phyloP scores from a whole-genome alignment of 2,113 vertebrate species.

The Climacteris rufus region DNA sequence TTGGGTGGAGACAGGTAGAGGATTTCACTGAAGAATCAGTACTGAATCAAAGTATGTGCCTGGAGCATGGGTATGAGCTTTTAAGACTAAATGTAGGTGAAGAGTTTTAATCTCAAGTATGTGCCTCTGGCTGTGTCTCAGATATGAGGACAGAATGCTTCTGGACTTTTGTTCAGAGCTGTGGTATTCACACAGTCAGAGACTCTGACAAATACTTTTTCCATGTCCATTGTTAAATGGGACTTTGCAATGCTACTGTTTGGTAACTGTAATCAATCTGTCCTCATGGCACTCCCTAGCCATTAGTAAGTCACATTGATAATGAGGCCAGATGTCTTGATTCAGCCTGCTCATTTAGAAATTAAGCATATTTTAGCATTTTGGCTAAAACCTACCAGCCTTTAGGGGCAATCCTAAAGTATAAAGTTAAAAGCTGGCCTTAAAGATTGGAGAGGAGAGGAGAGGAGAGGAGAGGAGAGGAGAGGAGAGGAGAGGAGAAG shows the following conservation, averaged over 20 bases:
- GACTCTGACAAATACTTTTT: neutral
- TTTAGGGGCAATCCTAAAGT: neutral
- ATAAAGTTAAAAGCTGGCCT: neutral
- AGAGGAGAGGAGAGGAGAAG: neutral
- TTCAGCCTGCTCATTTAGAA: neutral
- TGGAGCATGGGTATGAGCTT: neutral
- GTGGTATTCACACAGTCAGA: neutral
- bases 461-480: neutral
- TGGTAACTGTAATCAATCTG: neutral
- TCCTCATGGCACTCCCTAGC: neutral
- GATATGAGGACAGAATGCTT: neutral
- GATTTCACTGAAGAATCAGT: neutral
- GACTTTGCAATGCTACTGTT: neutral
- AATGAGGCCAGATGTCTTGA: neutral
- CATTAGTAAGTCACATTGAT: neutral
- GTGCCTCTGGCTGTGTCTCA: neutral
- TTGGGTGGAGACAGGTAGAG: neutral
- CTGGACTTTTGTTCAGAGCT: neutral
- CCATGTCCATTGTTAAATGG: neutral
- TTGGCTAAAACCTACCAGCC: neutral
- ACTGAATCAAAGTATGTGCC: neutral
- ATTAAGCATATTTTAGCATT: neutral
- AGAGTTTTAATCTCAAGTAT: neutral
- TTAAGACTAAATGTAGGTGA: rapidly evolving
- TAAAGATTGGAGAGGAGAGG: neutral